Conservation (phyloP, 1,140 invertebrate species). For the Psilanteris sp. region DNA sequence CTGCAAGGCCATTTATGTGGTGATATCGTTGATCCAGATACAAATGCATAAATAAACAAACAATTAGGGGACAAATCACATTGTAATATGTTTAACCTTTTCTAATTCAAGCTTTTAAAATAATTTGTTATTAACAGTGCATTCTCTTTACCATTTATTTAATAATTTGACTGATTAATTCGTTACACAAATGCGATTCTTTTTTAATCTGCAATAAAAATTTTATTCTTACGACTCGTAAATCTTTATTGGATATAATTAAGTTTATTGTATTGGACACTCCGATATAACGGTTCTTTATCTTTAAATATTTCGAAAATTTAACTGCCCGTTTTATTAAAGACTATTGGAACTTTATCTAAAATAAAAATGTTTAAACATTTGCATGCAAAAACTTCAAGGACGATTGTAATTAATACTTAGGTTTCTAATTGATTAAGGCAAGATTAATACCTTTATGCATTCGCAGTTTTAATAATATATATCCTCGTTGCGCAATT, state of each 20-base stretch:
- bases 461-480: too few species aligned
- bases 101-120: neutral
- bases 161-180: neutral
- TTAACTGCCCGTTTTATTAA: slow-evolving; percentile 16
- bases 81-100: slow-evolving; percentile 10
- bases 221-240: slow-evolving; percentile 29
- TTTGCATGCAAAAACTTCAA: slow-evolving; percentile 5
- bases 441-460: too few species aligned
- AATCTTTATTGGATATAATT: slow-evolving; percentile 41
- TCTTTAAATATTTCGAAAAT: slow-evolving; percentile 17
- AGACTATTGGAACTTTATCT: slow-evolving; percentile 10
- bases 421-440: neutral
- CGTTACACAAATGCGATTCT: slow-evolving; percentile 6
- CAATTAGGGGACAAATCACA: slow-evolving; percentile 36
- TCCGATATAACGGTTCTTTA: slow-evolving; percentile 25
- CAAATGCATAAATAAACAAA: slow-evolving; percentile 24
- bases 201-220: slow-evolving; percentile 14
- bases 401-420: neutral
- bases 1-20: slow-evolving; percentile 65
- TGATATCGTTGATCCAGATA: slow-evolving; percentile 61
- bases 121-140: slow-evolving; percentile 24
- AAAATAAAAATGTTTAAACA: slow-evolving; percentile 1
- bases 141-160: neutral
- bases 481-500: too few species aligned
- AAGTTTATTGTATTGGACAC: slow-evolving; percentile 24